A percentile compares a stretch with the other conserved stretches of the same genome.
Evolutionary conservation across 2,888 invertebrate species (phyloP).

Genomic region (Acholoe squamosa): DNA sequence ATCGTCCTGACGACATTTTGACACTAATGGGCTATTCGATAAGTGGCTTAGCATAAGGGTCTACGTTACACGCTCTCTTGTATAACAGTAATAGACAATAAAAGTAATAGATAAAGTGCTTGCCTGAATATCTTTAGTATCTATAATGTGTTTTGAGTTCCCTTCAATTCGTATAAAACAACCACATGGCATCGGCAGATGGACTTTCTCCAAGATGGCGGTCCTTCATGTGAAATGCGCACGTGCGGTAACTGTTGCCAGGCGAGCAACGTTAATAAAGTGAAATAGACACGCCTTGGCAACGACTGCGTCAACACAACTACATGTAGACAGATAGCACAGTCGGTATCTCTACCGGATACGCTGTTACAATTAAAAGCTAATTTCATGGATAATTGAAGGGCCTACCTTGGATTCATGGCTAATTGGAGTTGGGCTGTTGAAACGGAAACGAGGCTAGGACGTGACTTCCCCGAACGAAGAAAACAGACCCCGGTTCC

Average conservation of each 20-base stretch:
- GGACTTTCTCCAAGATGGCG: slow-evolving; percentile 1
- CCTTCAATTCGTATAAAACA: background rate
- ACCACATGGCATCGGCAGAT: background rate
- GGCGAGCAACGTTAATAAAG: slow-evolving; percentile 3
- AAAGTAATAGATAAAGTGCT: too few relatives aligned
- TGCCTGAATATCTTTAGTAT: background rate
- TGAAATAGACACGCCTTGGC: slow-evolving; percentile 37
- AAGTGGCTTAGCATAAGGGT: too few relatives aligned
- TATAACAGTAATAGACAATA: background rate
- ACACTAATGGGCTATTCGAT: slow-evolving; percentile 41
- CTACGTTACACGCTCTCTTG: too few relatives aligned
- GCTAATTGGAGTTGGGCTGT: slow-evolving; percentile 56
- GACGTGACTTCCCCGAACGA: slow-evolving; percentile 29
- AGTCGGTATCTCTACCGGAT: slow-evolving; percentile 4
- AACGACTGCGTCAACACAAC: background rate
- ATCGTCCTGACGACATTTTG: background rate
- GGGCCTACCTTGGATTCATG: slow-evolving; percentile 59
- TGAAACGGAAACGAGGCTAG: slow-evolving; percentile 59
- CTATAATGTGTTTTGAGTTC: background rate
- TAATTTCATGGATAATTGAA: slow-evolving; percentile 63
- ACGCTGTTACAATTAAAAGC: slow-evolving; percentile 62
- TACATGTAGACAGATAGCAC: background rate
- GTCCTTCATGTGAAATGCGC: slow-evolving; percentile 6
- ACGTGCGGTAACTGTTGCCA: slow-evolving; percentile 50
- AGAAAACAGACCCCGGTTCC: background rate